Evolutionary conservation across 1,140 invertebrate species (phyloP).

Genomic region (Euwallacea fornicatus): DNA sequence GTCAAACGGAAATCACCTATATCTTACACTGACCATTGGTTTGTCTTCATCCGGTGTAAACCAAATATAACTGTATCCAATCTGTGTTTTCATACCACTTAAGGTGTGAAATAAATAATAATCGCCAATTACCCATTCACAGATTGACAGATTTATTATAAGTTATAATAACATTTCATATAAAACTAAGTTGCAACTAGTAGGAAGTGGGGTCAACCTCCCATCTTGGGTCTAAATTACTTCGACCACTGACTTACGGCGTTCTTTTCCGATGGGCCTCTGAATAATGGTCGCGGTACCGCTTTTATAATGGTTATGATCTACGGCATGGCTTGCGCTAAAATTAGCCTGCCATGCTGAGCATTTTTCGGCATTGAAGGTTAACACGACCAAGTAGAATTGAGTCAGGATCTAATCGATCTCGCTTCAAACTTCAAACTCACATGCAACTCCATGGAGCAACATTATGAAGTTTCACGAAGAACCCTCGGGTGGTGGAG

Average conservation of each 20-base stretch:
- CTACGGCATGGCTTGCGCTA: conserved; percentile 32
- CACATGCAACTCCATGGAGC: too few species aligned
- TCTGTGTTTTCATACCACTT: neutral
- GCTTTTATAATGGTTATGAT: conserved; percentile 35
- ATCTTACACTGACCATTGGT: too few species aligned
- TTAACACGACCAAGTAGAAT: conserved; percentile 18
- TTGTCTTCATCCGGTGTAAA: too few species aligned
- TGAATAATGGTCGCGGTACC: conserved; percentile 33
- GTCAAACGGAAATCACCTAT: too few species aligned
- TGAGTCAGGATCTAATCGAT: neutral
- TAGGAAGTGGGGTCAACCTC: conserved; percentile 30
- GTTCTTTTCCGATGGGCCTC: conserved; percentile 31
- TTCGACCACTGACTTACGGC: conserved; percentile 36
- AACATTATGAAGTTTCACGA: too few species aligned
- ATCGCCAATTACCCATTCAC: neutral
- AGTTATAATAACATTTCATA: conserved; percentile 16
- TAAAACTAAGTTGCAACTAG: conserved; percentile 10
- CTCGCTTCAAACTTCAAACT: too few species aligned
- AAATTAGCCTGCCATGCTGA: conserved; percentile 33
- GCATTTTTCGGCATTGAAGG: conserved; percentile 30
- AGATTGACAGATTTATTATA: conserved; percentile 16
- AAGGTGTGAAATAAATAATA: conserved; percentile 3
- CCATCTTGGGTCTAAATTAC: conserved; percentile 33
- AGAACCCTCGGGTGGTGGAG: too few species aligned
- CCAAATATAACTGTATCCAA: conserved; percentile 3